Base-by-base conservation (phyloP, 2,113 vertebrate genomes). In the Rhea americana region DNA sequence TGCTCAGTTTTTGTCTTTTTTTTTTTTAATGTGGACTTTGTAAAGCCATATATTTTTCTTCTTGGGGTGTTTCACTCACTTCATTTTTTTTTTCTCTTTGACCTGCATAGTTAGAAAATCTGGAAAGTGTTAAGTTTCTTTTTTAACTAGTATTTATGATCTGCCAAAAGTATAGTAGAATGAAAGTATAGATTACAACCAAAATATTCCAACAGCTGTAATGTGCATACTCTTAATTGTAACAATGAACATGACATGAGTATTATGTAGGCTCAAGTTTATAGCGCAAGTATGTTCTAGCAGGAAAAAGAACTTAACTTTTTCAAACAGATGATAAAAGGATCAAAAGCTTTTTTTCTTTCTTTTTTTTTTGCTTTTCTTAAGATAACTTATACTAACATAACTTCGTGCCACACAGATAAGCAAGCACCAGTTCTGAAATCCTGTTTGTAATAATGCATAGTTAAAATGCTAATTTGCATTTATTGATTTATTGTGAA, bases 121-220 rank as follows among this genome's bases (percentile, higher is more conserved):
- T 93, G 58, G 67, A 82, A 96, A 70, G 48, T 71, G 50, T 87
- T 92, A 89, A 53, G 30, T 74, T 93, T 82, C 17, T 79, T 76
- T 94, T 91, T 93, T 73, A 48, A 80, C 4, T 50, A 70, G 8
- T 91, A 87, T 87, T 91, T 93, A 55, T 87, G 28, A 87, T 85
- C 48, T 93, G 37, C n/a, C 71, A 93, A 45, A 89, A 87, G 63
- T 70, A 62, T 2, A 66, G 32, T 25, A 79, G 66, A 92, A 85
- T 79, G 30, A 63, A 93, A 76, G 45, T 89, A 37, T 82, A 89
- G 62, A 55, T 93, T 93, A 55, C 63, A 87, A 91, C 11, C 41
- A 94, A 91, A 89, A 87, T 85, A 87, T 66, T 93, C 78, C 15
- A 24, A 71, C 59, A 77, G 41, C 55, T 94, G 41, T 89, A 85